These are phyloP conservation scores for Boloria euphrosyne DNA, from an alignment of 2,888 invertebrate species.

Conservation along the genomic window DNA sequence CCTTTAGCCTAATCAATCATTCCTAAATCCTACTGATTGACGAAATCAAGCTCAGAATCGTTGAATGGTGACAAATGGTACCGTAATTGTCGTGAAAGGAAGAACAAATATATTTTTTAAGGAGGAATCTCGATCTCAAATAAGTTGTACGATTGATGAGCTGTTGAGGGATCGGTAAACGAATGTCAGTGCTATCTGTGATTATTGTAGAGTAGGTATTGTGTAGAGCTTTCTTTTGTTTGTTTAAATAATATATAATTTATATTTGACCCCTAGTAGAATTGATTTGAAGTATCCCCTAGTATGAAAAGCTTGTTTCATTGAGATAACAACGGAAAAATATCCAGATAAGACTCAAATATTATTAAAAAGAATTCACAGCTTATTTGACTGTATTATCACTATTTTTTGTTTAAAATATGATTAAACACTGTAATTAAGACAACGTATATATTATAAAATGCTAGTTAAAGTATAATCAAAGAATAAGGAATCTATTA, in stretches of 20 bases:
- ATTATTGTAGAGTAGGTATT: constrained; percentile 48
- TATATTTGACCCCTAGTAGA: no score
- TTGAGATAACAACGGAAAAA: no score
- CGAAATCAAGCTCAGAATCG: constrained; percentile 65
- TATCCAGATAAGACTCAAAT: no score
- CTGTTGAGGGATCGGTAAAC: constrained; percentile 62
- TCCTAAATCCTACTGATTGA: constrained; percentile 57
- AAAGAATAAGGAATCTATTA: no score
- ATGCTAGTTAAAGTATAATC: no score
- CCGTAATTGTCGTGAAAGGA: constrained; percentile 71
- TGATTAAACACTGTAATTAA: no score
- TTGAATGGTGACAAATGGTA: constrained; percentile 73
- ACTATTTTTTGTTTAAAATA: no score
- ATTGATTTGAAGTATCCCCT: no score
- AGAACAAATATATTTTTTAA: constrained; percentile 59
- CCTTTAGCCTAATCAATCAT: constrained; percentile 69
- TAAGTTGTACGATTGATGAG: constrained; percentile 74
- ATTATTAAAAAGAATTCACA: no score
- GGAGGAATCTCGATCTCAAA: constrained; percentile 61
- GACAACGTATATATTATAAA: no score
- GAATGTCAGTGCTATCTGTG: constrained; percentile 54
- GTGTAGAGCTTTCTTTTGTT: not conserved
- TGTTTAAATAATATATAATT: not conserved
- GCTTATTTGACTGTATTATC: no score
- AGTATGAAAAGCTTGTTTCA: no score